Conservation (phyloP, 2,797 vertebrate species). For the Melanotaenia trifasciata region DNA sequence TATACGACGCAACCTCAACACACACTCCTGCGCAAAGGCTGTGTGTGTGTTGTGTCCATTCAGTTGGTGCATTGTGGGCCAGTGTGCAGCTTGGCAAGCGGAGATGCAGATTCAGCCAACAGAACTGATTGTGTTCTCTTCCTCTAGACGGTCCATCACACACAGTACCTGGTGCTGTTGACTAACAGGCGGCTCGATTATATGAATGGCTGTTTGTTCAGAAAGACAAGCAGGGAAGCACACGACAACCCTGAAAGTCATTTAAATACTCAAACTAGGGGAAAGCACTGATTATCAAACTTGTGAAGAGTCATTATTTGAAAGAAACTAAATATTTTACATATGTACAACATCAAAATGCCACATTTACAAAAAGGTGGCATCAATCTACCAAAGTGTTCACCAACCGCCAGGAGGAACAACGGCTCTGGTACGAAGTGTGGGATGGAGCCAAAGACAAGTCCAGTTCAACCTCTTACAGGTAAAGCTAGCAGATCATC, state of each 20-base stretch:
- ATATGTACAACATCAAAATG: no score
- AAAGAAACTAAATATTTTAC: no score
- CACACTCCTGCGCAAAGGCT: constrained; percentile 14
- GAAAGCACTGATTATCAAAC: no score
- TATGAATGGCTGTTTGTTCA: constrained; percentile 10
- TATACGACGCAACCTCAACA: constrained; percentile 31
- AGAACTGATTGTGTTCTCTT: constrained; percentile 63
- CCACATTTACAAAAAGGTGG: no score
- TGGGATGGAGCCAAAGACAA: no score
- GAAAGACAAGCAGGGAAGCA: neutral
- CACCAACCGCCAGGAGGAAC: no score
- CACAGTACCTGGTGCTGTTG: constrained; percentile 28
- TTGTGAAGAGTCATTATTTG: no score
- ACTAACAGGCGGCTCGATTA: constrained; percentile 16
- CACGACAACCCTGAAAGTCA: neutral
- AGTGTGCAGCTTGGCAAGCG: constrained; percentile 54
- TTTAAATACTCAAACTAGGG: neutral
- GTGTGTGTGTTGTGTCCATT: constrained; percentile 48
- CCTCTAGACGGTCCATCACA: constrained; percentile 17
- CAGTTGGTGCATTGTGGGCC: constrained; percentile 65
- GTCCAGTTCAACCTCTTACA: no score
- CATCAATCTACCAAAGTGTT: no score
- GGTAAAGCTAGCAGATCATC: no score
- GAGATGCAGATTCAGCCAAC: constrained; percentile 55
- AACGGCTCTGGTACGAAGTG: no score